Evolutionary conservation across 2,113 vertebrate species (phyloP).

Genomic region (Psilopsiagon aurifrons): DNA sequence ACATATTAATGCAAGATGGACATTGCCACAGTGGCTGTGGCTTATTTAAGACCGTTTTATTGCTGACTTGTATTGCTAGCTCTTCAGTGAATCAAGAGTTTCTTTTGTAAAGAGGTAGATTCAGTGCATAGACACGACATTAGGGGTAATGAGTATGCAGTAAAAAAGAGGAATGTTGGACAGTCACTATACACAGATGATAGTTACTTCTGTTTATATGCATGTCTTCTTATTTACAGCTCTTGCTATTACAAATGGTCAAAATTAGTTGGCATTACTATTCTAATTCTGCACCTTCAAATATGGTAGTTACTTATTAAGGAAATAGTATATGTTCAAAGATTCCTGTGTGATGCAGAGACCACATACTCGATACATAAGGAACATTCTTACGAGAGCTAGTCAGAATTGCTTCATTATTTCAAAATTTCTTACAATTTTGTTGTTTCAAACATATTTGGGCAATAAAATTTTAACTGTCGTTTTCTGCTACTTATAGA

Average conservation of each 20-base stretch:
- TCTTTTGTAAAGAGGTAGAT: neutral
- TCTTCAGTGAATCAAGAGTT: neutral
- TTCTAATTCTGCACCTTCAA: neutral
- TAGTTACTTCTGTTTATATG: neutral
- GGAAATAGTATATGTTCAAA: neutral
- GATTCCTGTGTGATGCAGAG: neutral
- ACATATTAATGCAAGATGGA: neutral
- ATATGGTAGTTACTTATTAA: neutral
- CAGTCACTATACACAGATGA: neutral
- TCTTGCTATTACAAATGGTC: neutral
- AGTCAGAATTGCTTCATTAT: neutral
- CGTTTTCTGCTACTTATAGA: neutral
- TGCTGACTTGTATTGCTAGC: neutral
- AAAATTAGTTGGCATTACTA: neutral
- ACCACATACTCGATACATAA: accelerated
- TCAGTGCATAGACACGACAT: neutral
- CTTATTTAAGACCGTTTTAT: neutral
- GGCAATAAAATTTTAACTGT: neutral
- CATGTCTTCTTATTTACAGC: neutral
- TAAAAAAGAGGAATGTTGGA: neutral
- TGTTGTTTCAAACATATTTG: neutral
- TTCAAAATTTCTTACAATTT: neutral
- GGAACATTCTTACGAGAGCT: neutral
- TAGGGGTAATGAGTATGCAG: neutral
- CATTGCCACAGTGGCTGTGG: neutral